Evolutionary conservation across 1,140 invertebrate genomes (phyloP), one percentile per base, ranked within the genome.

Genomic region (Euschistus heros): DNA sequence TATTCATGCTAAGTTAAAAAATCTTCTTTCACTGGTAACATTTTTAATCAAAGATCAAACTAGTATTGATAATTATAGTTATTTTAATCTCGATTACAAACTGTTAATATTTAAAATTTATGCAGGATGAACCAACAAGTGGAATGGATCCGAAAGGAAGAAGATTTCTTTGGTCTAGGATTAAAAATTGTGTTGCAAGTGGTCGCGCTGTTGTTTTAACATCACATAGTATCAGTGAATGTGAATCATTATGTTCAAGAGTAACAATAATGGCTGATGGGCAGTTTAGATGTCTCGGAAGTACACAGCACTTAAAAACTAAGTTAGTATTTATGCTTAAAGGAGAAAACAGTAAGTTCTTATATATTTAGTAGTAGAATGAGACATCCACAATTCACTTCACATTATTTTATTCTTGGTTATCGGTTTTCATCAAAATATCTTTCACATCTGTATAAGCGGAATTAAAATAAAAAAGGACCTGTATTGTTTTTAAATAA

Each of bases 81-180:
- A n/a, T n/a, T n/a, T n/a, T n/a, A n/a, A n/a, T 37, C 13, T 4
- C 7, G 3, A 30, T 30, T 30, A 4, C 27, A 4, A 30, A 30
- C 7, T 30, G 2, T 30, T 30, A 30, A 30, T 30, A 30, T 30
- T 30, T 30, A 30, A 30, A 30, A 4, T 30, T 47, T 57, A n/a
- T 33, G 10, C 26, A 59, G 55, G 94, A 92, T 75, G 89, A 91
- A 75, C 88, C 88, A 0, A 89, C 87, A 0, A 85, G 85, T 65
- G 86, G 88, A 1, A 87, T 92, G 15, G 89, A 92, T 73, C 87
- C 87, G 0, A 84, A 86, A 17, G 85, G 88, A 0, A 74, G 85
- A 30, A 82, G 88, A 65, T 83, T 85, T 55, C 83, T 92, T 44
- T 91, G 89, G 88, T 81, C 84, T 42, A 78, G 89, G 61, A 85